These are phyloP conservation scores for Microtus ochrogaster DNA, from an alignment of 2,113 vertebrate species.

Conservation along the genomic window DNA sequence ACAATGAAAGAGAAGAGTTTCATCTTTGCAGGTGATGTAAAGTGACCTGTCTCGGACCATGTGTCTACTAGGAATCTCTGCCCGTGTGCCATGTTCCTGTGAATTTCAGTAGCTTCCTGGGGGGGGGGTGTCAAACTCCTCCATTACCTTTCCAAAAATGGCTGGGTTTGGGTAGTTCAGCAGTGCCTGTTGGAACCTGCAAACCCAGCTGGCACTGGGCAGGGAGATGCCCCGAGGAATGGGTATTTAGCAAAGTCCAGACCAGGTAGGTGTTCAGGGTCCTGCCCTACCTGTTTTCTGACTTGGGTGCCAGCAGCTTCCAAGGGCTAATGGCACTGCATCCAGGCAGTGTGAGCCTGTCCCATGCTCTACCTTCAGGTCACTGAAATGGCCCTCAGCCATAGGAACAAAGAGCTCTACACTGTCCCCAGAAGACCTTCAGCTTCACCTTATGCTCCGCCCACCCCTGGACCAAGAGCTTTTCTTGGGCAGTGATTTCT, in stretches of 20 bases:
- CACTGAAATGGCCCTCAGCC: neutral
- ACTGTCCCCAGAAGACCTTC: neutral
- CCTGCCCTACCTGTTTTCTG: neutral
- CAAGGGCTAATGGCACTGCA: neutral
- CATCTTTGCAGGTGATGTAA: neutral
- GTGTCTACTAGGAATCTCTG: neutral
- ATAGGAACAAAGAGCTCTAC: neutral
- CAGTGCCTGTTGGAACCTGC: conserved; percentile 51
- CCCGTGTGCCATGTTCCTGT: neutral
- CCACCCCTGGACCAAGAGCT: neutral
- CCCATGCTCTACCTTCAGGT: neutral
- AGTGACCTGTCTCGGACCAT: neutral
- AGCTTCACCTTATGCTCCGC: neutral
- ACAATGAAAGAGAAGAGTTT: neutral
- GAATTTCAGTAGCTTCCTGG: neutral
- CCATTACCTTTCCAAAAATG: neutral
- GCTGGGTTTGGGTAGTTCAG: neutral
- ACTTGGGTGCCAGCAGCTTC: conserved; percentile 38
- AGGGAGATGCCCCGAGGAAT: neutral
- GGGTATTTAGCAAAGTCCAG: conserved; percentile 10
- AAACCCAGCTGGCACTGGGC: neutral
- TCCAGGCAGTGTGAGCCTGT: neutral
- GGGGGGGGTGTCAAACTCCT: neutral
- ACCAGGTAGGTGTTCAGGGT: conserved; percentile 9
- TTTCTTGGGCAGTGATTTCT: neutral